phyloP scores from a whole-genome alignment of 2,113 vertebrate species.

The Actenoides hombroni region DNA sequence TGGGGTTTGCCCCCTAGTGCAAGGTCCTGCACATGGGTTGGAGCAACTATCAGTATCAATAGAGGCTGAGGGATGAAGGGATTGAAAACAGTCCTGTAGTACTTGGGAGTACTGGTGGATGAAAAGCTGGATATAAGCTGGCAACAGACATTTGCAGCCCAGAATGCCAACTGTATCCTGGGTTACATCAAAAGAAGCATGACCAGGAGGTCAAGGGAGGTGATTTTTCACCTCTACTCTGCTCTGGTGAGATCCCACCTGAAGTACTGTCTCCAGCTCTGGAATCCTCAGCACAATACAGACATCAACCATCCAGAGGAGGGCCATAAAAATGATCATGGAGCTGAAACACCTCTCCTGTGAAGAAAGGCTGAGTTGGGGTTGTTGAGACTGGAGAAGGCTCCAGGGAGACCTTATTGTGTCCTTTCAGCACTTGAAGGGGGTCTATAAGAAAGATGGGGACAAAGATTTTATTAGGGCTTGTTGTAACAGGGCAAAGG shows the following conservation, averaged over 20 bases:
- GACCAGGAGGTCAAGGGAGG: background rate
- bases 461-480: background rate
- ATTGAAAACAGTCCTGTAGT: background rate
- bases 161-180: fast-evolving
- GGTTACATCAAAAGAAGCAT: background rate
- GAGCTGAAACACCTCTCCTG: background rate
- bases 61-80: background rate
- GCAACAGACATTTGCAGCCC: fast-evolving
- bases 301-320: background rate
- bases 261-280: fast-evolving
- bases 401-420: no score
- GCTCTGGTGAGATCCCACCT: fast-evolving
- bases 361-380: background rate
- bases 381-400: background rate
- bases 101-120: no score
- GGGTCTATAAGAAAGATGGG: background rate
- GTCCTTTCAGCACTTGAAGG: background rate
- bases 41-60: fast-evolving
- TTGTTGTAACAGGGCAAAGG: background rate
- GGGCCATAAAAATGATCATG: background rate
- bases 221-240: background rate
- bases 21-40: background rate
- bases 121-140: background rate
- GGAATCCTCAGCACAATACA: fast-evolving
- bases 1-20: background rate